Conservation (phyloP, 2,888 invertebrate species). For the Caenorhabditis auriculariae region DNA sequence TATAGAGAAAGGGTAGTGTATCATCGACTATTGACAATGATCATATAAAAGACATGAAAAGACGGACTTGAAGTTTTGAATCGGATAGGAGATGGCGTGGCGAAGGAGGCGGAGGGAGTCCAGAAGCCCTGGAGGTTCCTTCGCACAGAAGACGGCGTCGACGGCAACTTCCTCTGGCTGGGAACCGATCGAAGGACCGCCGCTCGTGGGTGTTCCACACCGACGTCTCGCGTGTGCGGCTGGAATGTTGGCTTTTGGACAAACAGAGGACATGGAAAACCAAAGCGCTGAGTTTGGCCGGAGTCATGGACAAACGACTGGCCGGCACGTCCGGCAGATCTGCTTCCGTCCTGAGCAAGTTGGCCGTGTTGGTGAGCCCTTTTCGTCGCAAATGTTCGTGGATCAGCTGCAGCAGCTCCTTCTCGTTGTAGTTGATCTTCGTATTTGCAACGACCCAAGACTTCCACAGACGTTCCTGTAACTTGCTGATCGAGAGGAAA, state of each 20-base stretch:
- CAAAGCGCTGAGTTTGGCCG: constrained; percentile 16
- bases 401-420: constrained; percentile 87
- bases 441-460: constrained; percentile 95
- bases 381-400: constrained; percentile 67
- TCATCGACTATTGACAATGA: no score
- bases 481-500: neutral
- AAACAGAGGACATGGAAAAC: constrained; percentile 8
- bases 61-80: no score
- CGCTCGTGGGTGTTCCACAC: no score
- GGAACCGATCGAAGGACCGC: neutral
- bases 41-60: no score
- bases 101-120: constrained; percentile 4
- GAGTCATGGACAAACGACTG: constrained; percentile 21
- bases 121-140: constrained; percentile 3
- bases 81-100: neutral
- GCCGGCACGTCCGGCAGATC: constrained; percentile 49
- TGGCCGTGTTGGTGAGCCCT: constrained; percentile 27
- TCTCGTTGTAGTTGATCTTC: constrained; percentile 88
- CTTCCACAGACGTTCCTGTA: constrained; percentile 51
- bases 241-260: neutral
- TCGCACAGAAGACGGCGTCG: neutral
- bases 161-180: neutral
- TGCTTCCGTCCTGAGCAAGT: constrained; percentile 32
- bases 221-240: no score
- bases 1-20: no score